Conservation (phyloP, 2,888 invertebrate species). For the Furcula furcula region DNA sequence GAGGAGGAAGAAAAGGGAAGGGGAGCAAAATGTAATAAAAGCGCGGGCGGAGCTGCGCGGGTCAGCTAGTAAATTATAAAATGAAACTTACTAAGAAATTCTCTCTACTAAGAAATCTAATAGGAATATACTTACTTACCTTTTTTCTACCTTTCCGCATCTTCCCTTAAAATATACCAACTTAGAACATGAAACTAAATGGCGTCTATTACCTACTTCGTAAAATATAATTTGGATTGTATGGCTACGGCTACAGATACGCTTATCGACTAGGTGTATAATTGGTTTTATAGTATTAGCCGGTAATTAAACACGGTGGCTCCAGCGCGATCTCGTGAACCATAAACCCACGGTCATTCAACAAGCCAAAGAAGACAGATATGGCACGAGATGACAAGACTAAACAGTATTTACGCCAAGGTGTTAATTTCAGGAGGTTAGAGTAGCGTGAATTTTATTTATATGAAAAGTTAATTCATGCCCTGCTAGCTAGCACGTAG, state of each 20-base stretch:
- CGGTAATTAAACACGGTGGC: conserved; percentile 44
- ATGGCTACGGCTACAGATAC: conserved; percentile 6
- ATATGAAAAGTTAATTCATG: conserved; percentile 82
- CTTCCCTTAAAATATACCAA: too few species aligned
- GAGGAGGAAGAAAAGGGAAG: too few species aligned
- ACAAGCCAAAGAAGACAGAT: conserved; percentile 45
- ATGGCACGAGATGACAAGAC: conserved; percentile 67
- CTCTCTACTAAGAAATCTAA: too few species aligned
- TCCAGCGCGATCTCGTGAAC: conserved; percentile 40
- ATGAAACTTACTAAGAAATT: too few species aligned
- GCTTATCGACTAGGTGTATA: conserved; percentile 39
- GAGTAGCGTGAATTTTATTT: conserved; percentile 82
- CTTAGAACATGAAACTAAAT: too few species aligned
- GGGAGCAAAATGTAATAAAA: too few species aligned
- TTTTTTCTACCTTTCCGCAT: too few species aligned
- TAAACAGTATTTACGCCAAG: conserved; percentile 77
- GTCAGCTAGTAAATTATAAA: too few species aligned
- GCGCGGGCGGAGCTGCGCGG: too few species aligned
- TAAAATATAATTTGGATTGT: background rate
- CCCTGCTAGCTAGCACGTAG: conserved; percentile 74
- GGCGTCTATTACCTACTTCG: background rate
- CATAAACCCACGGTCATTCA: conserved; percentile 42
- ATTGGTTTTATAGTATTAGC: conserved; percentile 41
- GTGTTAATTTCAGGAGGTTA: conserved; percentile 82
- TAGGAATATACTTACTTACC: too few species aligned